Evolutionary conservation across 2,113 vertebrate genomes (phyloP), one percentile per base, ranked within the genome.

Genomic region (mouse (Mus musculus)): DNA sequence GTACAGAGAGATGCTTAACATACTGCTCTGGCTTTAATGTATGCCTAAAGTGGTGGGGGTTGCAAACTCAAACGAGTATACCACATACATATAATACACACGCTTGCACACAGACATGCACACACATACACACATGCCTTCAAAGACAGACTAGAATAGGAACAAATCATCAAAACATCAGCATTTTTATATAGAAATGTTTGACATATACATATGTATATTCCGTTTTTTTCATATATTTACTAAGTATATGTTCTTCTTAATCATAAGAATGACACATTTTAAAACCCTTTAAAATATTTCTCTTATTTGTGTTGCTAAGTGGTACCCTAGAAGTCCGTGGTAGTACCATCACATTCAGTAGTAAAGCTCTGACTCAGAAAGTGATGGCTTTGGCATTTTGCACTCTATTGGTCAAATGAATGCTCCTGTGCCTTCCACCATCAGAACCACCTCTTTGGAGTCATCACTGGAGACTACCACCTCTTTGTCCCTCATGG

Each of bases 311-410:
- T 61, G 86, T 80, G 14, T 39, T 16, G 69, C 54, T 49, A 77
- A 72, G 46, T 26, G 11, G 56, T 63, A 87, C 67, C 69, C 67
- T 73, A 65, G 82, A 89, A 61, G 46, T 30, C 86, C 33, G 39
- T 67, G 39, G 16, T 42, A 80, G 17, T 39, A 89, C 28, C 49
- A 63, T 20, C 28, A 75, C 71, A 12, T 49, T 20, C 65, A 26
- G 49, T 33, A 71, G 61, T 17, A 28, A 52, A 28, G 19, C 20
- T 82, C n/a, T 94, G 96, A 92, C 72, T 93, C 88, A 91, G 3
- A n/a, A 76, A 91, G 93, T 49, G 73, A 95, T 9, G 28, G 36
- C 69, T 87, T 89, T 90, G 93, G 78, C 73, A 72, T 87, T 93
- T 89, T 26, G 61, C 3, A 84, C 28, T 49, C n/a, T 36, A 22